Evolutionary conservation across 2,113 vertebrate genomes (phyloP).

Genomic region (Sminthopsis crassicaudata): DNA sequence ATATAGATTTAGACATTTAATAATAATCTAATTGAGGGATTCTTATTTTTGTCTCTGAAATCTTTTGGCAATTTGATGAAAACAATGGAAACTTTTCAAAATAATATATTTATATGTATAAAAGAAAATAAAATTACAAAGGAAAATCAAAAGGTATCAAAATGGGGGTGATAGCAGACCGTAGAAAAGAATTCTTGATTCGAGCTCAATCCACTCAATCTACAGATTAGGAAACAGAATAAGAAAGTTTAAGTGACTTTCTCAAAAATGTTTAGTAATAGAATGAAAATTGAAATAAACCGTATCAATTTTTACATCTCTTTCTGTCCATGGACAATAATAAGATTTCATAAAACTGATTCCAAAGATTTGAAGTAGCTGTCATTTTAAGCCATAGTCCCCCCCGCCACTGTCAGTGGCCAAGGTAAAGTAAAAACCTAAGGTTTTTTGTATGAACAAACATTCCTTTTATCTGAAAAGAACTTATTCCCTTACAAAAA

Average conservation of each 20-base stretch:
- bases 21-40: not conserved
- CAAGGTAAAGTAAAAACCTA: not conserved
- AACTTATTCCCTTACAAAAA: not conserved
- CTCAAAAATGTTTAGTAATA: not conserved
- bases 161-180: not conserved
- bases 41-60: not conserved
- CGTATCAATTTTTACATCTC: accelerated
- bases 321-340: not conserved
- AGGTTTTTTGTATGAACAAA: not conserved
- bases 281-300: not conserved
- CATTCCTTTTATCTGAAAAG: slow-evolving; percentile 51
- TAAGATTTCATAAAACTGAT: not conserved
- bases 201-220: not conserved
- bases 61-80: not conserved
- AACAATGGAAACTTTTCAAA: not conserved
- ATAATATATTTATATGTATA: not conserved
- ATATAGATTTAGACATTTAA: not conserved
- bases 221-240: not conserved
- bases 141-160: not conserved
- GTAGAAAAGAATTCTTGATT: no score
- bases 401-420: not conserved
- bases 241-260: not conserved
- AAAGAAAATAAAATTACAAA: not conserved
- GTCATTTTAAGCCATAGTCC: slow-evolving; percentile 9
- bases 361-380: not conserved